Evolutionary conservation across 2,113 vertebrate species (phyloP).

Genomic region (Istiophorus platypterus): DNA sequence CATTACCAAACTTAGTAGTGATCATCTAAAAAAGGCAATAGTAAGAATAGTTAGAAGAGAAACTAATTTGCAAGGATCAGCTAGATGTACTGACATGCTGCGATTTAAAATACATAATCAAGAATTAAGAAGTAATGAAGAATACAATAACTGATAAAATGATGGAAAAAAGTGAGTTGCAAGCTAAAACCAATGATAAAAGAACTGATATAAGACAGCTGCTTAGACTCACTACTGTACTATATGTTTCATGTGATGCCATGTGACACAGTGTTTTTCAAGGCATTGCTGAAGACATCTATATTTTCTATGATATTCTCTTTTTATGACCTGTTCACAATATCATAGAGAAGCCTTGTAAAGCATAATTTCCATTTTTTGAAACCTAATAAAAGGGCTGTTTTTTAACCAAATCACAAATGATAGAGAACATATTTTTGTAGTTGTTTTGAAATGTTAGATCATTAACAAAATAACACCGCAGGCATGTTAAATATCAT

Average conservation of each 20-base stretch:
- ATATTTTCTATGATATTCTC: not conserved
- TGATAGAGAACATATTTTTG: not conserved
- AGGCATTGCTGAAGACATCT: not conserved
- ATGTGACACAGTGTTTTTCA: not conserved
- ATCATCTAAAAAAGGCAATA: too few relatives aligned
- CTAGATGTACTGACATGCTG: not conserved
- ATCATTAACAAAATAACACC: conserved; percentile 3
- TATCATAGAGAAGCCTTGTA: not conserved
- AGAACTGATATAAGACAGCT: not conserved
- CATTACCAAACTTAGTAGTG: too few relatives aligned
- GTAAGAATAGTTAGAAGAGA: too few relatives aligned
- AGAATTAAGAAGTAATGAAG: not conserved
- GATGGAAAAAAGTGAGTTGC: too few relatives aligned
- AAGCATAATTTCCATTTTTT: not conserved
- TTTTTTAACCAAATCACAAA: not conserved
- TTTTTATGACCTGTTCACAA: not conserved
- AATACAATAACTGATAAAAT: too few relatives aligned
- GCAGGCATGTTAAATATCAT: not conserved
- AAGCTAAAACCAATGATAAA: too few relatives aligned
- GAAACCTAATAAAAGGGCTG: not conserved
- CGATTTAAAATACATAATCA: not conserved
- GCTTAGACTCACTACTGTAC: too few relatives aligned
- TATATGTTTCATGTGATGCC: not conserved
- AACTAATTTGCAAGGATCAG: not conserved
- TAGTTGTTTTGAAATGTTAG: not conserved